Conservation (phyloP, 2,113 vertebrate species). For the Triplophysa siluroides region DNA sequence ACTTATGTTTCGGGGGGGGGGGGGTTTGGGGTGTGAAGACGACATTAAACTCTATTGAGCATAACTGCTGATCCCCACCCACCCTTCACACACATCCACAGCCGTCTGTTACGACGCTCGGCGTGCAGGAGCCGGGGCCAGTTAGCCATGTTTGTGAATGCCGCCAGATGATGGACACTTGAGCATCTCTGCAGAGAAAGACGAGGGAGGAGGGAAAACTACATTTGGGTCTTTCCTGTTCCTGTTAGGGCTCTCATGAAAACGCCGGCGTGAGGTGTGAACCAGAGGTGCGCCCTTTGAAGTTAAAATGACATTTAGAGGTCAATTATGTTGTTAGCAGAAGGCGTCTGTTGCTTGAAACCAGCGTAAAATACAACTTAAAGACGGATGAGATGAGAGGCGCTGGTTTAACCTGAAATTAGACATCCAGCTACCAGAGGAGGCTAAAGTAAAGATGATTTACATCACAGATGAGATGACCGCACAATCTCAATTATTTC, state of each 20-base stretch:
- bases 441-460: background rate
- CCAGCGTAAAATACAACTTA: conserved; percentile 47
- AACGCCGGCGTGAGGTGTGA: conserved; percentile 59
- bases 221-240: conserved; percentile 50
- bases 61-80: conserved; percentile 29
- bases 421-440: background rate
- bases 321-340: conserved; percentile 72
- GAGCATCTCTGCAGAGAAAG: conserved; percentile 17
- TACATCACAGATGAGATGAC: too few species aligned
- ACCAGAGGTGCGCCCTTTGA: conserved; percentile 63
- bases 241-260: conserved; percentile 45
- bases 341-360: conserved; percentile 54
- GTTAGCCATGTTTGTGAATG: conserved; percentile 56
- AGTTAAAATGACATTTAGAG: conserved; percentile 71
- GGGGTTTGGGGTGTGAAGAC: conserved; percentile 51
- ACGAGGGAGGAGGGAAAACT: conserved; percentile 41
- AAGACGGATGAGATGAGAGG: conserved; percentile 27
- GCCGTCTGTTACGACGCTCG: conserved; percentile 10
- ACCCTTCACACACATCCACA: conserved; percentile 37
- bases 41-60: conserved; percentile 46
- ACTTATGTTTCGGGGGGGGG: conserved; percentile 58
- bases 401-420: conserved; percentile 6
- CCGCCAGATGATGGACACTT: conserved; percentile 14
- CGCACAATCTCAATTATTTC: background rate
- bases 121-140: conserved; percentile 34